Conservation (phyloP, 2,888 invertebrate species). For the Frankliniella intonsa region DNA sequence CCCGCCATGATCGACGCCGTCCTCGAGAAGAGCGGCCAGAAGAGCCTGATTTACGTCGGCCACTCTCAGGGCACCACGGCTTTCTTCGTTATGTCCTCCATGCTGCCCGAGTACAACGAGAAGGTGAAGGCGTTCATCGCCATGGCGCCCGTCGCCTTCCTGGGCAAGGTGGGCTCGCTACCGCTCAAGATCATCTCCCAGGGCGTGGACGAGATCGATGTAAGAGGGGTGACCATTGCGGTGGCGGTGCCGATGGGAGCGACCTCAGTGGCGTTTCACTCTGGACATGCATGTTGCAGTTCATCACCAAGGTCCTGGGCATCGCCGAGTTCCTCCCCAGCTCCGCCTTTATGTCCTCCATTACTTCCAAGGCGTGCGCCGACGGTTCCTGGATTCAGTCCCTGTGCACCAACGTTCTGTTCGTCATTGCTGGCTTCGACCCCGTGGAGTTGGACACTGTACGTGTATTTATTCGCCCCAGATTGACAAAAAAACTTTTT, state of each 20-base stretch:
- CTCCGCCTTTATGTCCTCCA: constrained; percentile 49
- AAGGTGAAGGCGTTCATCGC: constrained; percentile 41
- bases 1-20: constrained; percentile 76
- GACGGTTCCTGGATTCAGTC: constrained; percentile 52
- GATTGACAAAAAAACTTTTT: too few species aligned
- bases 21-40: constrained; percentile 53
- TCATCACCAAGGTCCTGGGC: constrained; percentile 50
- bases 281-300: background rate
- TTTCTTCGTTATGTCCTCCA: constrained; percentile 41
- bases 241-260: background rate
- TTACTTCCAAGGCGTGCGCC: constrained; percentile 53
- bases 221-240: background rate
- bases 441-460: constrained; percentile 54
- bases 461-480: constrained; percentile 37
- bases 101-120: constrained; percentile 40
- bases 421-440: constrained; percentile 61
- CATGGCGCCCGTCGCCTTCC: constrained; percentile 42
- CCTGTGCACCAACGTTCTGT: constrained; percentile 62
- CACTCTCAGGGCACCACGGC: constrained; percentile 61
- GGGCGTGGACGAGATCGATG: background rate
- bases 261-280: too few species aligned
- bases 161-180: constrained; percentile 29
- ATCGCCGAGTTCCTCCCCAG: constrained; percentile 63
- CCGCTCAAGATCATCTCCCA: background rate
- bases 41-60: constrained; percentile 68